phyloP scores from a whole-genome alignment of 2,113 vertebrate genomes.

The Gila orcuttii region DNA sequence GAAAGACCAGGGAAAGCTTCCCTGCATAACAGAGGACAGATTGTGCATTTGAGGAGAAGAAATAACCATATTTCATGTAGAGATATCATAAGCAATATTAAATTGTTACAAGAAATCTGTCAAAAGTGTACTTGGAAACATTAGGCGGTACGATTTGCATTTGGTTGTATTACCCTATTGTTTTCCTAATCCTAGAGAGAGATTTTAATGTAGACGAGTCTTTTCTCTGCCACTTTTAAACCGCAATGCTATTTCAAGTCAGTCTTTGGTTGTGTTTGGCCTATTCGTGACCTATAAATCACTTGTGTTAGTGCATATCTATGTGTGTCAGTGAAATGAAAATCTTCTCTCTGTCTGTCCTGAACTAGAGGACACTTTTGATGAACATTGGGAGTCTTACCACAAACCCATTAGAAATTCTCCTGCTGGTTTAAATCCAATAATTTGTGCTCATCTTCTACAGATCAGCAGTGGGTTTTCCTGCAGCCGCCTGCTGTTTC shows the following conservation, averaged over 20 bases:
- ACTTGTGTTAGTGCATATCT: slow-evolving; percentile 2
- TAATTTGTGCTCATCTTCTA: slow-evolving; percentile 72
- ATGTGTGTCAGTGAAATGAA: slow-evolving; percentile 16
- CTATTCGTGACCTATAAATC: background rate
- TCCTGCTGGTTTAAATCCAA: slow-evolving; percentile 78
- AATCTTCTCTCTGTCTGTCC: slow-evolving; percentile 22
- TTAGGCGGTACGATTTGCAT: background rate
- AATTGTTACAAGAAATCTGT: background rate
- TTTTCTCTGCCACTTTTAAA: background rate
- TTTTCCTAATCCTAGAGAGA: background rate
- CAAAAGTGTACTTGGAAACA: background rate
- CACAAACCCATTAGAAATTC: slow-evolving; percentile 75
- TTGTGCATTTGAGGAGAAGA: background rate
- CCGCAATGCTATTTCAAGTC: background rate
- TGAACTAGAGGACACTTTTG: slow-evolving; percentile 62
- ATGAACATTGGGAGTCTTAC: slow-evolving; percentile 70
- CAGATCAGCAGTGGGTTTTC: slow-evolving; percentile 61
- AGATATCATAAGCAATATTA: background rate
- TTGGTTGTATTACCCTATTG: slow-evolving; percentile 6
- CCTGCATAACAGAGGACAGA: background rate
- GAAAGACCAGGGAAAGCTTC: background rate
- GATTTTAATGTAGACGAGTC: background rate
- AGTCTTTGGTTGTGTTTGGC: background rate
- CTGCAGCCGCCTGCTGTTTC: slow-evolving; percentile 59
- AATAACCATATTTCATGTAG: background rate